These are phyloP conservation scores for Cettia cetti DNA, from an alignment of 2,113 vertebrate species.

Conservation along the genomic window DNA sequence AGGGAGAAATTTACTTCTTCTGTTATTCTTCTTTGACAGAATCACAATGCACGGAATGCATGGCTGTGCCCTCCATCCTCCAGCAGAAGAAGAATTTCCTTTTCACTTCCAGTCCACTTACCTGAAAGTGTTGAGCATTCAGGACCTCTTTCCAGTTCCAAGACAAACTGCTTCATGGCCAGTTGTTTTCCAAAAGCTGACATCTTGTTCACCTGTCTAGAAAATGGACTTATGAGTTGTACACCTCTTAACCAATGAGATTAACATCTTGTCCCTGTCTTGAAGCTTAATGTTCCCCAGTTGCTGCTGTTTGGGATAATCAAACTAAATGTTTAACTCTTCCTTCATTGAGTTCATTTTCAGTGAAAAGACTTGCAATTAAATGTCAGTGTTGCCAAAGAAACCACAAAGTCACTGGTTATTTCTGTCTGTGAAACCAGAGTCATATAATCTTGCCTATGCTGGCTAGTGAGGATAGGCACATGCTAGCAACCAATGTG, in stretches of 20 bases:
- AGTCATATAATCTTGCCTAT: neutral
- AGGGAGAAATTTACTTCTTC: neutral
- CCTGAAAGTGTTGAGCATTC: neutral
- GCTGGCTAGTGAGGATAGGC: neutral
- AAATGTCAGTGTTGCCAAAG: neutral
- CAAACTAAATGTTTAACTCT: neutral
- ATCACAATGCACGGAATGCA: accelerated
- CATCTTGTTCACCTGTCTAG: neutral
- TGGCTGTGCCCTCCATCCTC: neutral
- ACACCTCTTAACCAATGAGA: neutral
- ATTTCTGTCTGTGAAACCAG: neutral
- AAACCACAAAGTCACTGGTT: neutral
- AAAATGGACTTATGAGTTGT: neutral
- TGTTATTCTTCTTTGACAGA: neutral
- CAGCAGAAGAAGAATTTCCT: neutral
- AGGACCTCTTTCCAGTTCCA: neutral
- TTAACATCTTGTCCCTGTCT: neutral
- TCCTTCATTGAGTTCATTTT: neutral
- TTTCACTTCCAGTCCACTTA: neutral
- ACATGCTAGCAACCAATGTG: neutral
- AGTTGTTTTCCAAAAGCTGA: neutral
- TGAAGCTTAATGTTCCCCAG: neutral
- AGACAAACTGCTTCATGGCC: neutral
- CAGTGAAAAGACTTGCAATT: neutral
- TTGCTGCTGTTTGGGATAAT: neutral